Evolutionary conservation across 1,140 invertebrate genomes (phyloP).

Genomic region (Magallana ariakensis): DNA sequence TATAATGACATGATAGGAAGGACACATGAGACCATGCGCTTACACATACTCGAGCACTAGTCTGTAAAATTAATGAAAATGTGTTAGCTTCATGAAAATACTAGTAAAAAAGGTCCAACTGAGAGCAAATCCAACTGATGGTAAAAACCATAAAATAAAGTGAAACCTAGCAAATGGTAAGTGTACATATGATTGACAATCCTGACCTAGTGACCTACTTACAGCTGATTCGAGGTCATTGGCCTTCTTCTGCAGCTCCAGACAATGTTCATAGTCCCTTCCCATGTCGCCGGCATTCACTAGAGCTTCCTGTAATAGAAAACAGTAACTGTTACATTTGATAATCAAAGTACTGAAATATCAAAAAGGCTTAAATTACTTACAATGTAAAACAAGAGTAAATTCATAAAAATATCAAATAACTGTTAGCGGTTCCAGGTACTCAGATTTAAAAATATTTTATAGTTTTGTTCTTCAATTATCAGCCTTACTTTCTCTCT

Average conservation of each 20-base stretch:
- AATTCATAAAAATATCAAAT: too few species aligned
- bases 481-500: slow-evolving; percentile 86
- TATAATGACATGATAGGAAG: background rate
- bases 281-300: slow-evolving; percentile 95
- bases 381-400: too few species aligned
- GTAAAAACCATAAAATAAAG: background rate
- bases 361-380: background rate
- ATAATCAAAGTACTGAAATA: background rate
- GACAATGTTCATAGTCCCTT: slow-evolving; percentile 96
- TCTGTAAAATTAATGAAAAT: slow-evolving; percentile 29
- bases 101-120: background rate
- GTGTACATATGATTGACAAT: background rate
- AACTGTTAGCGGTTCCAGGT: too few species aligned
- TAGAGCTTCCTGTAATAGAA: slow-evolving; percentile 89
- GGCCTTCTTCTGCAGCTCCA: slow-evolving; percentile 91
- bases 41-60: slow-evolving; percentile 21
- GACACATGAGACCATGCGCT: slow-evolving; percentile 4
- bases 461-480: too few species aligned
- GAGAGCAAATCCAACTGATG: background rate
- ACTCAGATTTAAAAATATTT: too few species aligned
- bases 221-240: slow-evolving; percentile 85
- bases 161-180: background rate
- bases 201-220: slow-evolving; percentile 54
- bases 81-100: slow-evolving; percentile 15
- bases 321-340: background rate